phyloP scores from a whole-genome alignment of 2,113 vertebrate species.

The Marcusenius ussheri region DNA sequence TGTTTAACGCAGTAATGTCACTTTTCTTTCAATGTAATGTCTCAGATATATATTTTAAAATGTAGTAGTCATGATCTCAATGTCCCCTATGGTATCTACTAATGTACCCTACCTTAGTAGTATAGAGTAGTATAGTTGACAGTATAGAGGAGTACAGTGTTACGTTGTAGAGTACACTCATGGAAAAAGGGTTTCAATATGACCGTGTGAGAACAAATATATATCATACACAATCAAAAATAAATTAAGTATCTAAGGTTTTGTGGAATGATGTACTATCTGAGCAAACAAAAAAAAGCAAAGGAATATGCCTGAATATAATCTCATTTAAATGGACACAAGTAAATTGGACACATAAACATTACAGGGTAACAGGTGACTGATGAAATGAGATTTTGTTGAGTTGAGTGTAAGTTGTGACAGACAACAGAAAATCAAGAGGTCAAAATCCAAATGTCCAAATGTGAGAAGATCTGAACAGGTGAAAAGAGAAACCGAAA shows the following conservation, averaged over 20 bases:
- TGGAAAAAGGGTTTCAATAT: neutral
- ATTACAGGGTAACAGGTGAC: neutral
- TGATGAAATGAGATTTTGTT: neutral
- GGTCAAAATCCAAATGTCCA: neutral
- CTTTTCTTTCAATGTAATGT: neutral
- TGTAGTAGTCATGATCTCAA: neutral
- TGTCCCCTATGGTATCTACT: neutral
- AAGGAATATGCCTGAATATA: neutral
- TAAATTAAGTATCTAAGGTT: neutral
- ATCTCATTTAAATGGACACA: neutral
- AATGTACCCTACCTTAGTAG: neutral
- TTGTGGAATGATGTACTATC: neutral
- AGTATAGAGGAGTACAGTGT: neutral
- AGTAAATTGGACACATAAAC: neutral
- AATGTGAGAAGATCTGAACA: neutral
- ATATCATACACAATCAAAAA: neutral
- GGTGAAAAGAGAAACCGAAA: neutral
- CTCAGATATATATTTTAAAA: neutral
- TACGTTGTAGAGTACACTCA: neutral
- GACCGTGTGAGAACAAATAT: neutral
- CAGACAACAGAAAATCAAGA: neutral
- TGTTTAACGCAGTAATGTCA: neutral
- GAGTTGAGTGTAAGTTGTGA: neutral
- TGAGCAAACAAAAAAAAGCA: neutral
- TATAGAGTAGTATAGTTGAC: neutral